phyloP scores from a whole-genome alignment of 1,140 invertebrate species.

The Drosophila orosa region DNA sequence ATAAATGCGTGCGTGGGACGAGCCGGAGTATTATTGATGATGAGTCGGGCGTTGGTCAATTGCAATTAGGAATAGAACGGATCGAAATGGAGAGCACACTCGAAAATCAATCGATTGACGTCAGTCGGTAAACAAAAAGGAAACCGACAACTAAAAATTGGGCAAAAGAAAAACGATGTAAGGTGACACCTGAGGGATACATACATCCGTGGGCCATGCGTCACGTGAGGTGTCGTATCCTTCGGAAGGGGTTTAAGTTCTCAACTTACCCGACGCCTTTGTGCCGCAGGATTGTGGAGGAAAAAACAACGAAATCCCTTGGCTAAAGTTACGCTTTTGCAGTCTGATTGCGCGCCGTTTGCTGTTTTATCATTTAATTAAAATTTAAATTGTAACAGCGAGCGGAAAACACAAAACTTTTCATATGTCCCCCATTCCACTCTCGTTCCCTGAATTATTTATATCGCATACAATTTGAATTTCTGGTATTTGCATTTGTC shows the following conservation, averaged over 20 bases:
- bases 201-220: slow-evolving; percentile 40
- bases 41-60: slow-evolving; percentile 36
- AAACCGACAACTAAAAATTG: slow-evolving; percentile 24
- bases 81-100: slow-evolving; percentile 22
- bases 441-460: slow-evolving; percentile 28
- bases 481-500: slow-evolving; percentile 69
- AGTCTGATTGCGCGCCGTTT: slow-evolving; percentile 45
- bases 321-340: slow-evolving; percentile 41
- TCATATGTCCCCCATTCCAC: not conserved
- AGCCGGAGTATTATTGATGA: slow-evolving; percentile 28
- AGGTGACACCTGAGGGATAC: slow-evolving; percentile 39
- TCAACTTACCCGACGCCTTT: slow-evolving; percentile 44
- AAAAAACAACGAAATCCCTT: slow-evolving; percentile 16
- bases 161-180: slow-evolving; percentile 20
- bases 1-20: slow-evolving; percentile 51
- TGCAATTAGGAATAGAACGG: slow-evolving; percentile 52
- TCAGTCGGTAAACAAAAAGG: slow-evolving; percentile 43
- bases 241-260: slow-evolving; percentile 42
- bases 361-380: slow-evolving; percentile 76
- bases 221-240: slow-evolving; percentile 50
- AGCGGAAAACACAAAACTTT: slow-evolving; percentile 27
- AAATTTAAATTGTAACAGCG: slow-evolving; percentile 49
- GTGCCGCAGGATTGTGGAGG: slow-evolving; percentile 13
- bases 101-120: slow-evolving; percentile 79
- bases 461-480: slow-evolving; percentile 50